Conservation (phyloP, 2,113 vertebrate genomes). For the Geothlypis trichas region DNA sequence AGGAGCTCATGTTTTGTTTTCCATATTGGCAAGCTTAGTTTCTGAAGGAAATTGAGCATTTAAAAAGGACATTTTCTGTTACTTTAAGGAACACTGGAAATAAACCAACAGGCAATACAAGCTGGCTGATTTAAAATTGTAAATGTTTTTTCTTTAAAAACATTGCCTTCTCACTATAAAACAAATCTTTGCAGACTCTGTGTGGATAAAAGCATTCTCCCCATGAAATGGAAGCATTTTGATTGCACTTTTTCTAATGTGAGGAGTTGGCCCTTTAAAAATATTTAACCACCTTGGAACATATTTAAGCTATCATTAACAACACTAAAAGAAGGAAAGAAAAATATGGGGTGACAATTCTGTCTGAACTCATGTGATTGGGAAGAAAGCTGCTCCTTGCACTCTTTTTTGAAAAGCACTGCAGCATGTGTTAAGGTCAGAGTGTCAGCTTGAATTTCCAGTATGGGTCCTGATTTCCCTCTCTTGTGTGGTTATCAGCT, state of each 20-base stretch:
- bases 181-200: neutral
- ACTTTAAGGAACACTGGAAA: neutral
- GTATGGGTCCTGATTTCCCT: neutral
- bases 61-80: neutral
- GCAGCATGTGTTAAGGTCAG: constrained; percentile 30
- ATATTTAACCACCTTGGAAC: neutral
- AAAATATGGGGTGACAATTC: neutral
- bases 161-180: neutral
- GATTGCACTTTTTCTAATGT: neutral
- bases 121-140: neutral
- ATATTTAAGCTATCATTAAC: neutral
- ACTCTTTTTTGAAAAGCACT: neutral
- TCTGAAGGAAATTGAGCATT: neutral
- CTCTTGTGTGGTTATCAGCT: neutral
- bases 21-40: neutral
- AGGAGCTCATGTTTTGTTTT: neutral
- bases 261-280: neutral
- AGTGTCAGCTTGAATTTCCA: constrained; percentile 38
- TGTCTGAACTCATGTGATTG: neutral
- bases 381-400: constrained; percentile 2
- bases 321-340: neutral
- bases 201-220: neutral
- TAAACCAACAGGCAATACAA: neutral
- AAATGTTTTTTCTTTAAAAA: neutral
- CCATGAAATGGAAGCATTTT: neutral